Evolutionary conservation across 2,113 vertebrate species (phyloP), one percentile per base, ranked within the genome.

Genomic region (Brachirus orientalis): DNA sequence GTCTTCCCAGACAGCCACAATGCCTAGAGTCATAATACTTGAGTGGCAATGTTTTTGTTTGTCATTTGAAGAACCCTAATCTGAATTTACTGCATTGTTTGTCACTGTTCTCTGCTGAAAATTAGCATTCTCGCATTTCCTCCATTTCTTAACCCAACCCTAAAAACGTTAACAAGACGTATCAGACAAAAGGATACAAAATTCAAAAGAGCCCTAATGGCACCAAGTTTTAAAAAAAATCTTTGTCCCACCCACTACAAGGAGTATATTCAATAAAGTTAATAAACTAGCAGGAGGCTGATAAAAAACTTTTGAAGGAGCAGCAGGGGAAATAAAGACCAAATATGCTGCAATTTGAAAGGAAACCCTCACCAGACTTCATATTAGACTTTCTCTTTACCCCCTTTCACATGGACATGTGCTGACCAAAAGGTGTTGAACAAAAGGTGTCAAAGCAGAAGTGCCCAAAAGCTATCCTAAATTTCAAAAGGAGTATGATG

Each of bases 281-380:
- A 62, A 71, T 89, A 89, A 92, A 92, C 67, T 74, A 73, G 82
- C 79, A 82, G 84, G 87, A 63, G 84, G 72, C 75, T 79, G 53
- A 86, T 89, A 65, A 87, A 89, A 91, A 69, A 8, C 12, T 36
- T 36, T 61, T 69, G 52, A 74, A 52, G 56, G 47, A 71, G 61
- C 17, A 6, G 57, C 12, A 17, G 37, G 55, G n/a, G 51, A 81
- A 88, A 91, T 84, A 48, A 82, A 56, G 53, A 89, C 75, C 85
- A 90, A 89, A 92, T 91, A 84, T 82, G 58, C 66, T 19, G 72
- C 38, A 28, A 57, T 73, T 59, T 64, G 36, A 69, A 8, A 16
- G 22, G 7, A 14, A 72, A 71, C 60, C 5, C 20, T 20, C 53
- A 8, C 51, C 60, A 19, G 60, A 71, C 52, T 61, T 69, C 54